phyloP scores from a whole-genome alignment of 2,888 invertebrate genomes.

The Hofmannophila pseudospretella region DNA sequence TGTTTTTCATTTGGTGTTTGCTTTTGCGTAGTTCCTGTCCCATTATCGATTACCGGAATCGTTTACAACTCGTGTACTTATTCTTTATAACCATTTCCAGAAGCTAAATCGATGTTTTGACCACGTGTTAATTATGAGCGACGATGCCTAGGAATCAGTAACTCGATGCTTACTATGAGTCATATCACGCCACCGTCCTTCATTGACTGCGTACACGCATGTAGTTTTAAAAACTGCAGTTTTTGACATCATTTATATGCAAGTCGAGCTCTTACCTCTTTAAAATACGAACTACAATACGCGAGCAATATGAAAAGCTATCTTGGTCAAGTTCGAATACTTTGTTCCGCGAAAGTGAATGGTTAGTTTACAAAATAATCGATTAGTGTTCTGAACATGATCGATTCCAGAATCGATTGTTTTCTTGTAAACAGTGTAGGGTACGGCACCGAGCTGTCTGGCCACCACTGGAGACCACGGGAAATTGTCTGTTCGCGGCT shows the following conservation, averaged over 20 bases:
- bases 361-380: constrained; percentile 18
- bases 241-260: neutral
- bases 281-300: neutral
- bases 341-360: neutral
- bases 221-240: neutral
- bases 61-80: constrained; percentile 19
- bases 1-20: constrained; percentile 18
- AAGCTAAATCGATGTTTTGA: constrained; percentile 15
- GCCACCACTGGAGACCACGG: no score
- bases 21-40: constrained; percentile 11
- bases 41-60: constrained; percentile 20
- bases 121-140: constrained; percentile 25
- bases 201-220: constrained; percentile 13
- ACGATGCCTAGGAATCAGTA: constrained; percentile 26
- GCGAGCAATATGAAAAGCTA: neutral
- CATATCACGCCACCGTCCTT: constrained; percentile 7
- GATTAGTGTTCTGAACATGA: constrained; percentile 15
- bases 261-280: neutral
- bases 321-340: neutral
- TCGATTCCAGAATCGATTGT: constrained; percentile 19
- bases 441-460: constrained; percentile 25
- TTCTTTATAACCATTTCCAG: constrained; percentile 23
- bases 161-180: constrained; percentile 18
- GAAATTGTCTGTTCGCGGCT: neutral
- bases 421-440: constrained; percentile 3